Percentiles rank a stretch among this genome's conserved stretches.
Evolutionary conservation across 2,113 vertebrate genomes (phyloP).

Genomic region (Hemichromis elongatus): DNA sequence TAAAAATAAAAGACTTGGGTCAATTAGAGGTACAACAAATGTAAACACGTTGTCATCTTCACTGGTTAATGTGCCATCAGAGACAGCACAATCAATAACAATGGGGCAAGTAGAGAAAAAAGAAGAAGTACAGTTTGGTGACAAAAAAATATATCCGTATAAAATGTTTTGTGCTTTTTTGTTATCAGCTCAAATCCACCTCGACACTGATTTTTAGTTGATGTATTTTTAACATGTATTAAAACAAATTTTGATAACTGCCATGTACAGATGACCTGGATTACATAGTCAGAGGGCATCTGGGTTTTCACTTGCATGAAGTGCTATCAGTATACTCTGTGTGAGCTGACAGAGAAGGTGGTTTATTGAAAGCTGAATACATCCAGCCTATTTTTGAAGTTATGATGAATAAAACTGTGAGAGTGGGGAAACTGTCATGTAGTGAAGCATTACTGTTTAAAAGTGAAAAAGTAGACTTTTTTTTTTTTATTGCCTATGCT

Average conservation of each 20-base stretch:
- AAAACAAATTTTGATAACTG: not conserved
- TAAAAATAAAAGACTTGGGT: not conserved
- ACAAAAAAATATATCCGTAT: not conserved
- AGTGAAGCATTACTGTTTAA: not conserved
- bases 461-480: not conserved
- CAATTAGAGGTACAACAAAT: not conserved
- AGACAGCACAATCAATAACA: not conserved
- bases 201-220: not conserved
- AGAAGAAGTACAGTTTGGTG: not conserved
- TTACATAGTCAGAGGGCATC: not conserved
- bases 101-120: not conserved
- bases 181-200: not conserved
- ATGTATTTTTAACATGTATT: not conserved
- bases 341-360: not conserved
- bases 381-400: not conserved
- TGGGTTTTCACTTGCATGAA: not conserved
- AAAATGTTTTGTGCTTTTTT: not conserved
- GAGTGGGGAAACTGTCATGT: not conserved
- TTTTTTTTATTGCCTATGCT: not conserved
- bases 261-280: not conserved
- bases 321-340: not conserved
- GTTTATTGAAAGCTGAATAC: not conserved
- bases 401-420: not conserved
- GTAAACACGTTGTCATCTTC: not conserved
- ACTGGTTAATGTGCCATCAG: not conserved